Evolutionary conservation across 2,888 invertebrate species (phyloP).

Genomic region (Acanthosepion pharaonis): DNA sequence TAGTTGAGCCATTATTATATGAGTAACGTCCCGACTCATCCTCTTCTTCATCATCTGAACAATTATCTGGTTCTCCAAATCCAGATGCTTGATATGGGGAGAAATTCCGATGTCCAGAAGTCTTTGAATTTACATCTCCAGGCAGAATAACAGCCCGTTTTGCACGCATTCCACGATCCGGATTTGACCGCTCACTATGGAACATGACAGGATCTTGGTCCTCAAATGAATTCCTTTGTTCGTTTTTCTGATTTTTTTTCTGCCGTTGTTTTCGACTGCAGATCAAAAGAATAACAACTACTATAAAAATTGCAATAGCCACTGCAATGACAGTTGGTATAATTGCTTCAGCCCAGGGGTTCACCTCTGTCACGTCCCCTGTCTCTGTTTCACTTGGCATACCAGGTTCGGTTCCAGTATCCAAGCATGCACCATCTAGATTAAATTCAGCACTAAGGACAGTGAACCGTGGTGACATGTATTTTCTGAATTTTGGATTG

Average conservation of each 20-base stretch:
- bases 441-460: conserved; percentile 51
- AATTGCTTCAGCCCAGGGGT: conserved; percentile 55
- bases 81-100: conserved; percentile 43
- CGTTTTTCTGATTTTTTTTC: conserved; percentile 51
- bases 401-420: neutral
- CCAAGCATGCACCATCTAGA: conserved; percentile 52
- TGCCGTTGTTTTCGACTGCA: conserved; percentile 51
- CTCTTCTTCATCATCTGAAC: conserved; percentile 46
- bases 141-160: conserved; percentile 59
- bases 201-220: conserved; percentile 66
- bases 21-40: conserved; percentile 48
- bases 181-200: conserved; percentile 63
- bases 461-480: conserved; percentile 50
- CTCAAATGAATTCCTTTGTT: conserved; percentile 63
- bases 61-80: neutral
- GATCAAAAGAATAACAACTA: conserved; percentile 55
- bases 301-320: conserved; percentile 55
- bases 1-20: conserved; percentile 37
- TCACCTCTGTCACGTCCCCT: conserved; percentile 42
- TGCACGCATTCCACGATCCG: conserved; percentile 58
- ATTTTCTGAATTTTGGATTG: conserved; percentile 51
- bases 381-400: conserved; percentile 23
- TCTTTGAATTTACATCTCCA: conserved; percentile 50
- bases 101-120: conserved; percentile 11
- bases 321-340: conserved; percentile 56